Conservation (phyloP, 2,888 invertebrate species). For the Troglohyphantes excavatus region DNA sequence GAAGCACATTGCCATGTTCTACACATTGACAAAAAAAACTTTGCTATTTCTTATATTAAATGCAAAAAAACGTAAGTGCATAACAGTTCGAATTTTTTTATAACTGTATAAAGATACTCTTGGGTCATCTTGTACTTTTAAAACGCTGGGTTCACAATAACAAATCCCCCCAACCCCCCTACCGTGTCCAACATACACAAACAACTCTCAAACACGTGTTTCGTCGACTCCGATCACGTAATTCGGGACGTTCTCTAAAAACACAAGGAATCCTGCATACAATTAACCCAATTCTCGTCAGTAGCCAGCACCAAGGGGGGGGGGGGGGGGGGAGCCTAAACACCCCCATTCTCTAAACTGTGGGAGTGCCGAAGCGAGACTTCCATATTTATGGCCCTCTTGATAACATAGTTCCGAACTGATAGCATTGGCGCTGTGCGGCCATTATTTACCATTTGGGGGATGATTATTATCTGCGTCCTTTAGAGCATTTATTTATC, state of each 20-base stretch:
- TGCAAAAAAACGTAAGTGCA: no score
- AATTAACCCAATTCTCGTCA: constrained; percentile 31
- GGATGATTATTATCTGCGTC: constrained; percentile 32
- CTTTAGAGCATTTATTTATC: constrained; percentile 46
- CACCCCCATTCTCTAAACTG: constrained; percentile 3
- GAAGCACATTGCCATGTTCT: no score
- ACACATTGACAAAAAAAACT: no score
- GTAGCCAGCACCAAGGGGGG: neutral
- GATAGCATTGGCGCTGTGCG: constrained; percentile 59
- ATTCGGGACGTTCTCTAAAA: constrained; percentile 1
- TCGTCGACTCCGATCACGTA: constrained; percentile 22
- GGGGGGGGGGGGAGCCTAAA: neutral
- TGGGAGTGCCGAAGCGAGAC: constrained; percentile 27
- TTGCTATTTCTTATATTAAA: no score
- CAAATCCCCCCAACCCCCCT: neutral
- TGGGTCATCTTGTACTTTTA: no score
- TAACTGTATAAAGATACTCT: no score
- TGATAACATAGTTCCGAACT: constrained; percentile 48
- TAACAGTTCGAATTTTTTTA: no score
- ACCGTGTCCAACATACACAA: neutral
- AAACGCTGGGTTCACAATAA: no score
- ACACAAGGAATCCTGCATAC: constrained; percentile 29
- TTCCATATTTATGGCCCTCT: constrained; percentile 48
- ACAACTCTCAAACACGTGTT: constrained; percentile 23
- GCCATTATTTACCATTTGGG: constrained; percentile 50